A percentile compares a stretch with the other conserved stretches of the same genome.
These are phyloP conservation scores for Drosophila yooni DNA, from an alignment of 2,888 invertebrate species.

Conservation along the genomic window DNA sequence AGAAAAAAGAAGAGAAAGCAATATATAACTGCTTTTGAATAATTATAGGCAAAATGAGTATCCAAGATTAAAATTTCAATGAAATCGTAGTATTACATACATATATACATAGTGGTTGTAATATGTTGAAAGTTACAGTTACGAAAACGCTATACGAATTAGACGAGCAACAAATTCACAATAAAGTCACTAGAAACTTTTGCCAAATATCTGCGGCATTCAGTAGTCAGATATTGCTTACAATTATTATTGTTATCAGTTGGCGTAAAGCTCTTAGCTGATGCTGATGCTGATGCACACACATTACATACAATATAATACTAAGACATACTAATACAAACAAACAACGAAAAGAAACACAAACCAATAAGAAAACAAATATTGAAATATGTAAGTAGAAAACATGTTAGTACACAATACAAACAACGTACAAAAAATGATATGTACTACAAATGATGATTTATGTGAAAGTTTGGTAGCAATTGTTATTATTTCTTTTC, in stretches of 20 bases:
- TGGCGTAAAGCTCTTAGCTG: constrained; percentile 15
- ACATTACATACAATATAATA: constrained; percentile 28
- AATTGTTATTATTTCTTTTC: constrained; percentile 11
- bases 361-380: constrained; percentile 3
- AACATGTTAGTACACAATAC: constrained; percentile 31
- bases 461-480: constrained; percentile 25
- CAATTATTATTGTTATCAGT: constrained; percentile 6
- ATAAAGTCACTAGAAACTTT: constrained; percentile 15
- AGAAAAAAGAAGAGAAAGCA: not conserved
- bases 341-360: constrained; percentile 3
- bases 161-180: constrained; percentile 45
- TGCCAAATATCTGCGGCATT: constrained; percentile 19
- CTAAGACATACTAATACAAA: constrained; percentile 10
- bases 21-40: constrained; percentile 23
- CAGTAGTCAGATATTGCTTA: constrained; percentile 7
- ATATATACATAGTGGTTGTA: constrained; percentile 55
- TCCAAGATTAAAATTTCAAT: constrained; percentile 24
- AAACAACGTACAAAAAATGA: constrained; percentile 35
- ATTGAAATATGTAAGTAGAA: constrained; percentile 2
- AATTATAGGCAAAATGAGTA: constrained; percentile 8
- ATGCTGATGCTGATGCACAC: constrained; percentile 41
- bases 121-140: constrained; percentile 24
- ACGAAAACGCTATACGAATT: constrained; percentile 34
- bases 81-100: constrained; percentile 49
- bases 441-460: constrained; percentile 41